Base-by-base conservation (phyloP, 2,888 invertebrate genomes). In the Plebejus anna region DNA sequence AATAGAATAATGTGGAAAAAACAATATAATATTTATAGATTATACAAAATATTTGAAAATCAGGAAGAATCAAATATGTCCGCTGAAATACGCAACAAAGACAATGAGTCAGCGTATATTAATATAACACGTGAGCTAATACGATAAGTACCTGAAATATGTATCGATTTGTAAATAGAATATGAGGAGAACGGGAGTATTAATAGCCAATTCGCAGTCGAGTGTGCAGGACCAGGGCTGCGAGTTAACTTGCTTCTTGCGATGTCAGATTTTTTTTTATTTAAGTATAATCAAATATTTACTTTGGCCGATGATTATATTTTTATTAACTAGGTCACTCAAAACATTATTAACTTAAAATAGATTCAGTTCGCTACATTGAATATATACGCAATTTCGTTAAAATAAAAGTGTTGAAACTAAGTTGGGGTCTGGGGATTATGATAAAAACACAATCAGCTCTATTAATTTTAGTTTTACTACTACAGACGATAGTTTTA, bases 201-300 rank as follows among this genome's bases (percentile, higher is more conserved):
- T 89, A 87, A 85, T 83, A 84, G 84, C 84, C 86, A 84, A 85
- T 85, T 86, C 86, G 78, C 73, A 78, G 72, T 47, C 57, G 57
- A 80, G 81, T 75, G 79, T 76, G 76, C 80, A 81, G 59, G 28
- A 22, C 55, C 73, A 55, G 73, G 51, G 73, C 51, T 73, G 73
- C 73, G 71, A 7, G 28, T 4, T 22, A 22, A 59, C 59, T 22
- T 59, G 22, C 7, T 22, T 22, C 22, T 22, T 47, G 47, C 9
- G 9, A 47, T 2, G 9, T 42, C 42, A 42, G 47, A 47, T 47
- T 7, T 0, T 42, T 9, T 11, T 47, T 47, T 38, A 9, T 47
- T 42, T 0, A 42, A 7, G 0, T 7, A 42, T 7, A 42, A 42
- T 42, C 7, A 42, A 42, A 42, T 42, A 16, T 55, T 13, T 55